Evolutionary conservation across 2,797 vertebrate genomes (phyloP), one percentile per base, ranked within the genome.

Genomic region (Coilia nasus): DNA sequence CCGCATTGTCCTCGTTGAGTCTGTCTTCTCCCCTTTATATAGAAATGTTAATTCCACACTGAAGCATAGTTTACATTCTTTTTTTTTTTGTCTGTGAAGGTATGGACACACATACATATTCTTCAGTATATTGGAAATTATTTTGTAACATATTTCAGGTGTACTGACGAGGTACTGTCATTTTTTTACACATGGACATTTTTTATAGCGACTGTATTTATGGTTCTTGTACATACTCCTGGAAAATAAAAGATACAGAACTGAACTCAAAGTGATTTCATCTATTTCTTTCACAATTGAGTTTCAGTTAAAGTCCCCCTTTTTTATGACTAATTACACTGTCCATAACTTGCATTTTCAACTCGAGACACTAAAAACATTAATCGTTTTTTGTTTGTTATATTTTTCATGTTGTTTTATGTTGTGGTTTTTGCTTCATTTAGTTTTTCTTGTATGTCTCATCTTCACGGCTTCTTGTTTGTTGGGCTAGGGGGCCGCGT

Each of bases 151-250:
- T 93, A 92, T 94, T 95, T 95, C 92, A 92, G 92, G 92, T 96
- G 93, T 94, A 94, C 91, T 47, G 46, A 85, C 88, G 90, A 93
- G 95, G 94, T 96, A 95, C 96, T 95, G 93, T 95, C 90, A 92
- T 94, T 95, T 94, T 94, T 95, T 94, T 95, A 93, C 94, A 95
- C 93, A 91, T 92, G 87, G 93, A 90, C 91, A 93, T 95, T 95
- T 75, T 47, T 95, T 92, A 91, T 94, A 95, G 92, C 88, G 91
- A 93, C 93, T 96, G 95, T 96, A 93, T 95, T 96, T 95, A 95
- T 96, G 92, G 91, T 92, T 95, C 88, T 92, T 95, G 92, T 95
- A 92, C 94, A 94, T 95, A 93, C 88, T 92, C 93, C 91, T 92
- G 92, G 91, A 92, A 94, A 95, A 96, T 94, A 96, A 94, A 88